Evolutionary conservation across 2,888 invertebrate genomes (phyloP).

Genomic region (Cosmorhoe ocellata): DNA sequence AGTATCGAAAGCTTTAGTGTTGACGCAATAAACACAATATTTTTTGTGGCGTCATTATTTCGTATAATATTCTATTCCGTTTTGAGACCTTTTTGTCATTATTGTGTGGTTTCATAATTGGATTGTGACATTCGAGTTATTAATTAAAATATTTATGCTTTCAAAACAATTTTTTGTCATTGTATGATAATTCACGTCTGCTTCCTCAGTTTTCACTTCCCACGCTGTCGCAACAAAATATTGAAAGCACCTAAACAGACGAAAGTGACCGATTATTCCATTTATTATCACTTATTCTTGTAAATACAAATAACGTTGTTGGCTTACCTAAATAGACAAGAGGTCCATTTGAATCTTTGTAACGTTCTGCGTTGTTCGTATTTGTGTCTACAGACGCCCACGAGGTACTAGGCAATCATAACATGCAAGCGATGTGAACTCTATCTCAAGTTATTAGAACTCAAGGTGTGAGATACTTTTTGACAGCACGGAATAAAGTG

Average conservation of each 20-base stretch:
- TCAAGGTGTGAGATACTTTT: slow-evolving; percentile 11
- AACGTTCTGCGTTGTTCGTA: slow-evolving; percentile 30
- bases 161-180: slow-evolving; percentile 18
- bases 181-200: slow-evolving; percentile 27
- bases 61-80: too few species aligned
- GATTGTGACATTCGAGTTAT: slow-evolving; percentile 5
- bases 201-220: slow-evolving; percentile 33
- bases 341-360: slow-evolving; percentile 30
- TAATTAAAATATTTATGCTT: slow-evolving; percentile 34
- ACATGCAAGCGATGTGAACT: slow-evolving; percentile 11
- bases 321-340: slow-evolving; percentile 34
- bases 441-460: slow-evolving; percentile 15
- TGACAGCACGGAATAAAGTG: slow-evolving; percentile 23
- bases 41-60: too few species aligned
- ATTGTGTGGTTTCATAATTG: too few species aligned
- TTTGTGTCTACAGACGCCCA: slow-evolving; percentile 35
- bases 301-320: slow-evolving; percentile 33
- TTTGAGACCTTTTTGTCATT: too few species aligned
- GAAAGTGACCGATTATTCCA: slow-evolving; percentile 35
- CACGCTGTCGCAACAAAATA: slow-evolving; percentile 29
- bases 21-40: neutral
- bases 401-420: slow-evolving; percentile 17
- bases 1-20: slow-evolving; percentile 11
- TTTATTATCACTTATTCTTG: slow-evolving; percentile 31
- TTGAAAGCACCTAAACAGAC: slow-evolving; percentile 30